Evolutionary conservation across 2,888 invertebrate genomes (phyloP).

Genomic region (Seladonia tumulorum): DNA sequence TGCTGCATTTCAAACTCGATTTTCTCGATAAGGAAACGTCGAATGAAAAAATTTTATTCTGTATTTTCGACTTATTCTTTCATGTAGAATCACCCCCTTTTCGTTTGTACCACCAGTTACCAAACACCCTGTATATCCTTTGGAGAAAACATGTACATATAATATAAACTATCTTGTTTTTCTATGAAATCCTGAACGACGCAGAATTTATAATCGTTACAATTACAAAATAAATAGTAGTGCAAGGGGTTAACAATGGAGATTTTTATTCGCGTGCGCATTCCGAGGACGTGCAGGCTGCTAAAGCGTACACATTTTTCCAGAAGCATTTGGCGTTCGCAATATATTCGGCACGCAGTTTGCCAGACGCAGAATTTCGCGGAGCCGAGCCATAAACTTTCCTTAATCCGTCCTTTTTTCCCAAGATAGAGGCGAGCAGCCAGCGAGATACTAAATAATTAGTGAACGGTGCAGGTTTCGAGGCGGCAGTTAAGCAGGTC

Average conservation of each 20-base stretch:
- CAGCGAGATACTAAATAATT: constrained; percentile 66
- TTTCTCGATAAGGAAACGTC: too few relatives aligned
- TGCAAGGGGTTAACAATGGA: neutral
- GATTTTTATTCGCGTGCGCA: neutral
- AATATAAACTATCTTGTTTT: too few relatives aligned
- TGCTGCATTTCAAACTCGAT: too few relatives aligned
- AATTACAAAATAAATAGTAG: too few relatives aligned
- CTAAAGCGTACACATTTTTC: neutral
- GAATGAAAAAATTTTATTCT: too few relatives aligned
- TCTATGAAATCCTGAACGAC: too few relatives aligned
- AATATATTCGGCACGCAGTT: neutral
- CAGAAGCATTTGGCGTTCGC: neutral
- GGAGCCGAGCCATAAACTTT: constrained; percentile 24
- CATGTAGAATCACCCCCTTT: too few relatives aligned
- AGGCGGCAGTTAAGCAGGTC: constrained; percentile 69
- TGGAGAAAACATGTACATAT: too few relatives aligned
- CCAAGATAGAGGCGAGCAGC: constrained; percentile 7
- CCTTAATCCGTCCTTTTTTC: constrained; percentile 35
- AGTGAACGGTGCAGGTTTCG: constrained; percentile 62
- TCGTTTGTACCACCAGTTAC: too few relatives aligned
- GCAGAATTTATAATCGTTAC: too few relatives aligned
- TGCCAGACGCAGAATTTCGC: neutral
- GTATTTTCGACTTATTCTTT: too few relatives aligned
- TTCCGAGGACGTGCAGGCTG: neutral
- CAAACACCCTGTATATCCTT: too few relatives aligned